Evolutionary conservation across 2,888 invertebrate genomes (phyloP), one percentile per base, ranked within the genome.

Genomic region (Eupithecia subumbrata): DNA sequence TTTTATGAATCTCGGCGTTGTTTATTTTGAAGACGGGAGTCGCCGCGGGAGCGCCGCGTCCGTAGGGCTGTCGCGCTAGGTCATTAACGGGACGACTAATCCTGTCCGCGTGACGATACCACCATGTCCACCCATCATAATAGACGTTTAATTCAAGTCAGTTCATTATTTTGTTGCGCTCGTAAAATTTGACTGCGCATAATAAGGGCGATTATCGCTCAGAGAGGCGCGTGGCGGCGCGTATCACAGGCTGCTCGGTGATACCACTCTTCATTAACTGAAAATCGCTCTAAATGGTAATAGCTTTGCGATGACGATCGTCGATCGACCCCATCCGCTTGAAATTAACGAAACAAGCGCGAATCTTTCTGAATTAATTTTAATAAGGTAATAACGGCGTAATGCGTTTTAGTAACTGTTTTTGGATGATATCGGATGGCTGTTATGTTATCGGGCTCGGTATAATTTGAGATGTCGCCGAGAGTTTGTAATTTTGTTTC

Each of bases 141-240:
- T 89, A 87, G 89, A 87, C 86, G 88, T 88, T 91, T 91, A 91
- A 91, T 91, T 91, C 88, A 86, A 89, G 89, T 87, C 88, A 84
- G 89, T 89, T 89, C 87, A 88, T 90, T 88, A 91, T 90, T 92
- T 90, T 91, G 89, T 90, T 88, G 90, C 86, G 92, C 87, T 94
- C 93, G 90, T 94, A 93, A 94, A 94, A 94, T 93, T 93, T 93
- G 93, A 93, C 92, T 93, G 93, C 91, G 82, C 89, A 92, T 93
- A 94, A 93, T 93, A 91, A 93, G 93, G 84, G 89, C 91, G 90
- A 92, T 92, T 91, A 93, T 90, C 87, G 88, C 87, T 84, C 86
- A 85, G 84, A 83, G 88, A 88, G 85, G 87, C 88, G 88, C 86
- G 89, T 86, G 87, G 88, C 89, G 89, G 88, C 85, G 84, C 86